Evolutionary conservation across 1,140 invertebrate genomes (phyloP), one percentile per base, ranked within the genome.

Genomic region (Bombus picipes): DNA sequence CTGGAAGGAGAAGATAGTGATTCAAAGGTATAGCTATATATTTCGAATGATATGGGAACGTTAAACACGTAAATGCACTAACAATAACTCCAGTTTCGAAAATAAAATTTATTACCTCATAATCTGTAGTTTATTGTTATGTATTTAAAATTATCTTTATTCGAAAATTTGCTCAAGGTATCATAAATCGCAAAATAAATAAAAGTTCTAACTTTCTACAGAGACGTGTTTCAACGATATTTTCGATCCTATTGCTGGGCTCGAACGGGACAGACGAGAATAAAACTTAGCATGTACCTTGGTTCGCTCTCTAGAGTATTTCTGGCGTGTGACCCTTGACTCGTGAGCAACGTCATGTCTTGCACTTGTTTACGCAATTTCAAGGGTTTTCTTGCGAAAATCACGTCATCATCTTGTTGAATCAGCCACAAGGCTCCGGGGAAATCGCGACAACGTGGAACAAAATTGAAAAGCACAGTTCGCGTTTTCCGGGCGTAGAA

Each of bases 241-340:
- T 74, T 74, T 25, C 43, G 28, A 53, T 25, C 9, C 32, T 18
- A 34, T 25, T 34, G 18, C 18, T 13, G 5, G 8, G 9, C 43
- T 47, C 43, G 43, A 47, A 34, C 28, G 73, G 32, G 41, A 34
- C 62, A 28, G 62, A 79, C 41, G 22, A 68, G 32, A 79, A 79
- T 79, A 79, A 66, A 68, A 43, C 32, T 43, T 65, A 32, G 3
- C 28, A 41, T 47, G 39, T 39, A 71, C 32, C 39, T 41, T 37
- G n/a, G 57, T 32, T 37, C 32, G 71, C 41, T 88, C 72, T 83
- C 62, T 4, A 22, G 57, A 70, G 76, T 89, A 88, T 89, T 88
- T 81, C 66, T 83, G 37, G 37, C 43, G 22, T 41, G 83, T 85
- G 82, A 88, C 77, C 87, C 66, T 89, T 88, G 82, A 88, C 82